phyloP scores from a whole-genome alignment of 1,140 invertebrate genomes.

The Tetramorium alpestre region DNA sequence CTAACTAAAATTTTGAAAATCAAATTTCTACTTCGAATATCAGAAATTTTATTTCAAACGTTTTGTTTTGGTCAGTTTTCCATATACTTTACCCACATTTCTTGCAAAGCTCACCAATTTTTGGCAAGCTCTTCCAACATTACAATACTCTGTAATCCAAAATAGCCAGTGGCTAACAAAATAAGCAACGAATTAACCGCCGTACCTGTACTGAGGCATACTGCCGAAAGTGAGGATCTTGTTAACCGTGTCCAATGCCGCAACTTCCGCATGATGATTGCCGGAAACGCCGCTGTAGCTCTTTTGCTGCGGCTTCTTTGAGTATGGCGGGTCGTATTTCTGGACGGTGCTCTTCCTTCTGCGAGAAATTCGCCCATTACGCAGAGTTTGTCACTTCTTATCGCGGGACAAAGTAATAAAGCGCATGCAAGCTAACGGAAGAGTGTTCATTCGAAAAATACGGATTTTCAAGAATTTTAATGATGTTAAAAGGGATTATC shows the following conservation, averaged over 20 bases:
- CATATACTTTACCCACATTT: not conserved
- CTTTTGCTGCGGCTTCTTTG: conserved; percentile 93
- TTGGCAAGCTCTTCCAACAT: not conserved
- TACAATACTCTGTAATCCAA: conserved; percentile 12
- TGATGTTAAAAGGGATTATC: conserved; percentile 39
- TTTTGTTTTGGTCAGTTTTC: not conserved
- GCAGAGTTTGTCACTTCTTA: not conserved
- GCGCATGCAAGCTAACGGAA: conserved; percentile 77
- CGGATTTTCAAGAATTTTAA: not conserved
- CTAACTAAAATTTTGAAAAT: not conserved
- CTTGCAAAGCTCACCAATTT: not conserved
- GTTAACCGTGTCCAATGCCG: conserved; percentile 91
- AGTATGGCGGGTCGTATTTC: conserved; percentile 94
- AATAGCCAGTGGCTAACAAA: not conserved
- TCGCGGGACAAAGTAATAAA: conserved; percentile 60
- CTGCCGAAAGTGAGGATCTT: conserved; percentile 92
- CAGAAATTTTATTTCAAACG: not conserved
- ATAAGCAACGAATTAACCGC: conserved; percentile 62
- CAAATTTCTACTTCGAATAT: not conserved
- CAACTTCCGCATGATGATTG: conserved; percentile 88
- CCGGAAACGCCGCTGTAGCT: conserved; percentile 88
- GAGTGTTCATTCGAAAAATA: not conserved
- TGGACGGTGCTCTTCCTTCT: conserved; percentile 95
- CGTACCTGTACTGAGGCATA: conserved; percentile 93
- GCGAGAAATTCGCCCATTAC: conserved; percentile 70